phyloP scores from a whole-genome alignment of 2,113 vertebrate genomes.

The Labrus mixtus region DNA sequence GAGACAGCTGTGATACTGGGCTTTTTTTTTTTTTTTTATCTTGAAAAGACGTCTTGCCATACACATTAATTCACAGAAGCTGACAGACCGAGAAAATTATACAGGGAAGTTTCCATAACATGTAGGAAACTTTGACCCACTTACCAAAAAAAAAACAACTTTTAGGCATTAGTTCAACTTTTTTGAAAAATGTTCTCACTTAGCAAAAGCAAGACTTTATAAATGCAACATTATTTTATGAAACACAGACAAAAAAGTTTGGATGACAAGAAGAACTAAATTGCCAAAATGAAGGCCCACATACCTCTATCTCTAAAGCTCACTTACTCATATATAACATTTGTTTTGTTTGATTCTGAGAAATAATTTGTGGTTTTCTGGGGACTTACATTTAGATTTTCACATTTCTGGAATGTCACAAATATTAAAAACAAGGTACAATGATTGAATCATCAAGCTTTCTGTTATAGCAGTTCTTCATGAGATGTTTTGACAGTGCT shows the following conservation, averaged over 20 bases:
- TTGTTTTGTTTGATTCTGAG: neutral
- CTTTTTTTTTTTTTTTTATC: neutral
- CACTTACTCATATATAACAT: neutral
- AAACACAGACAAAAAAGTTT: neutral
- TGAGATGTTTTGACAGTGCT: neutral
- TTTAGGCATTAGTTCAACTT: neutral
- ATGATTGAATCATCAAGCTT: neutral
- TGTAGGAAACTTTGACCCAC: neutral
- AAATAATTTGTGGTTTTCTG: neutral
- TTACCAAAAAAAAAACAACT: neutral
- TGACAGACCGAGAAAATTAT: slow-evolving; percentile 27
- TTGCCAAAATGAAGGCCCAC: neutral
- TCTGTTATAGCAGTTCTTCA: neutral
- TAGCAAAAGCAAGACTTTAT: neutral
- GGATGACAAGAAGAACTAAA: neutral
- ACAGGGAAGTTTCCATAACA: slow-evolving; percentile 10
- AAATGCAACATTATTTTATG: neutral
- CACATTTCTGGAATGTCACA: neutral
- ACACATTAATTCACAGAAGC: slow-evolving; percentile 13
- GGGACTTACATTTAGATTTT: neutral
- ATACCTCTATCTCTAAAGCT: neutral
- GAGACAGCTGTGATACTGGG: slow-evolving; percentile 20
- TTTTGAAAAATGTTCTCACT: neutral
- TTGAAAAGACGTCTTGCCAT: slow-evolving; percentile 1
- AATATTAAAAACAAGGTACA: neutral